Evolutionary conservation across 2,113 vertebrate species (phyloP), one percentile per base, ranked within the genome.

Genomic region (Naja naja): DNA sequence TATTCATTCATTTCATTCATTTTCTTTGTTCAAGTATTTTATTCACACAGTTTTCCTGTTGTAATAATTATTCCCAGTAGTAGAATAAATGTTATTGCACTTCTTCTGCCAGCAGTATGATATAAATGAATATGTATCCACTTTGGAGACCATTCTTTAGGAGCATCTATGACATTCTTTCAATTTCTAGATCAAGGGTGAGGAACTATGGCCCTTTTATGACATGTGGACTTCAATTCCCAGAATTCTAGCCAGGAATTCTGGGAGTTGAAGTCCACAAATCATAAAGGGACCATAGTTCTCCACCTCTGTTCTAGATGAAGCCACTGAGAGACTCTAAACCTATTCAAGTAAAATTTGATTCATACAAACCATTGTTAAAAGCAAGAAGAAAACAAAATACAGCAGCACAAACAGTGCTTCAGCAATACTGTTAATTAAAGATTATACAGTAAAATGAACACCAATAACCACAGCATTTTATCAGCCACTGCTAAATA

Each of bases 341-440:
- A 43, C 58, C 92, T 85, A 92, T 93, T 27, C 93, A 30, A 1
- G 92, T 2, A 89, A 92, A 94, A 94, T 92, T 90, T 0, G 27
- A 92, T 85, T 91, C 88, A 58, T 0, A 39, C 14, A 85, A 93
- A 94, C 56, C 47, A 87, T 8, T 27, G 27, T 49, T 49, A 87
- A 47, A n/a, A 39, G 93, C 18, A 95, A 93, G 89, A 89, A 89
- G 45, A 94, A 81, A 8, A 89, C 52, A 92, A 92, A 95, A 54
- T 39, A 93, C 39, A 89, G 16, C 45, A 93, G 94, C 43, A 89
- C 7, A 27, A 9, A 74, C 0, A 0, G 5, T 27, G 54, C 39
- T 93, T 30, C 2, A 88, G 7, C 22, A 92, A 34, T 52, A 94
- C 96, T 16, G 74, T 9, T 3, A 93, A 12, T 56, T 92, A 95